These are phyloP conservation scores for Agonopterix alstromeriana DNA, from an alignment of 2,888 invertebrate genomes.

Conservation along the genomic window DNA sequence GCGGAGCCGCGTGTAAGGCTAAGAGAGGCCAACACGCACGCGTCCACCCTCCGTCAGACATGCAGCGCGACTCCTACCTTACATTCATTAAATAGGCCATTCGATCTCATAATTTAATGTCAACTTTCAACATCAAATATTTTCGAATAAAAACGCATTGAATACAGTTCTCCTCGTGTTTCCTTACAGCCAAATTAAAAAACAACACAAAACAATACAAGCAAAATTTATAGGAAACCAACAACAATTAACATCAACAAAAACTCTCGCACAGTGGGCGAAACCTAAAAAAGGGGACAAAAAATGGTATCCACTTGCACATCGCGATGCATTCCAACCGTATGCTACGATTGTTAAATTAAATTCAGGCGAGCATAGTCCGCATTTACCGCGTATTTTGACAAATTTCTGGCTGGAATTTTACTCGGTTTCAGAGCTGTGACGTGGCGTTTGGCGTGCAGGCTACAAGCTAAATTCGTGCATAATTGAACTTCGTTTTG, in stretches of 20 bases:
- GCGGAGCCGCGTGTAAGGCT: too few relatives aligned
- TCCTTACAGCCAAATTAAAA: too few relatives aligned
- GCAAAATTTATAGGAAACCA: too few relatives aligned
- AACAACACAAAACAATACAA: too few relatives aligned
- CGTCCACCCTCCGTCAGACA: too few relatives aligned
- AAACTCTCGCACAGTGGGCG: constrained; percentile 8
- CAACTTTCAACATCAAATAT: too few relatives aligned
- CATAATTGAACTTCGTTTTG: constrained; percentile 13
- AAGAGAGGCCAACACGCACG: too few relatives aligned
- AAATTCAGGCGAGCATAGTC: constrained; percentile 9
- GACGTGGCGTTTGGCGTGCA: background rate
- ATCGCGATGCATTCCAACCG: constrained; percentile 8
- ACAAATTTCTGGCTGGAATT: constrained; percentile 4
- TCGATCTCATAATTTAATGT: too few relatives aligned
- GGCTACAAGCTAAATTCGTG: constrained; percentile 12
- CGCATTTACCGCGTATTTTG: constrained; percentile 14
- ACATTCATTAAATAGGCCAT: too few relatives aligned
- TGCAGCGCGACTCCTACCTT: too few relatives aligned
- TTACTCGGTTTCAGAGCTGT: background rate
- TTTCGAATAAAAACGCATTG: too few relatives aligned
- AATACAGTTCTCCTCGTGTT: too few relatives aligned
- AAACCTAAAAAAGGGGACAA: constrained; percentile 15
- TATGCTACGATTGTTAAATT: constrained; percentile 20
- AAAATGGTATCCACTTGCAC: constrained; percentile 7
- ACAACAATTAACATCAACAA: background rate